These are phyloP conservation scores for Andrena bucephala DNA, from an alignment of 2,888 invertebrate genomes.

Conservation along the genomic window DNA sequence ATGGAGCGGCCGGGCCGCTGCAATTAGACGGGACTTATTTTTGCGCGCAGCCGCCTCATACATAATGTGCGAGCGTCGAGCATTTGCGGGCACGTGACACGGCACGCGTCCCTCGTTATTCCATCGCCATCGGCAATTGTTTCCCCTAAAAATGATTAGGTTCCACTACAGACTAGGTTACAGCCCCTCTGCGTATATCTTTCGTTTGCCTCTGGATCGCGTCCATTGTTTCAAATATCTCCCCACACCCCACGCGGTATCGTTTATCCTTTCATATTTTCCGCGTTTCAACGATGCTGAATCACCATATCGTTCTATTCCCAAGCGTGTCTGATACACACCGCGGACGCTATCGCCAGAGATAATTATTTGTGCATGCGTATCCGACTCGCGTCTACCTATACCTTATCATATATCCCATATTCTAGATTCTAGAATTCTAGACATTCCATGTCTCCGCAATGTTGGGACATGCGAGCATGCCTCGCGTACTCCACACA, in stretches of 20 bases:
- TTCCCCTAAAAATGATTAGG: constrained; percentile 78
- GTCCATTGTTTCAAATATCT: neutral
- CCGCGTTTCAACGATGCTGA: neutral
- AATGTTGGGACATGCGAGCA: too few relatives aligned
- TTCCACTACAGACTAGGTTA: constrained; percentile 7
- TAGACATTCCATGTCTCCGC: too few relatives aligned
- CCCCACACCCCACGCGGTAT: neutral
- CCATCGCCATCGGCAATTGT: constrained; percentile 78
- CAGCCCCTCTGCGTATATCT: too few relatives aligned
- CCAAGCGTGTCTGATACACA: too few relatives aligned
- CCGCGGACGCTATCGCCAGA: too few relatives aligned
- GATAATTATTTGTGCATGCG: too few relatives aligned
- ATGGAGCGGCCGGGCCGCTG: constrained; percentile 77
- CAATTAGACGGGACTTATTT: constrained; percentile 81
- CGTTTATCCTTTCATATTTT: neutral
- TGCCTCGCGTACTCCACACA: too few relatives aligned
- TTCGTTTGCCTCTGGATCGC: neutral
- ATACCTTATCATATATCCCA: too few relatives aligned
- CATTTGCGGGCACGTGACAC: constrained; percentile 78
- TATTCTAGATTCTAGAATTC: too few relatives aligned
- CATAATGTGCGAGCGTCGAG: constrained; percentile 73
- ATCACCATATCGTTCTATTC: too few relatives aligned
- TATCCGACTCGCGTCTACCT: too few relatives aligned
- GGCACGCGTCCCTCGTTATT: constrained; percentile 81
- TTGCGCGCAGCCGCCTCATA: constrained; percentile 58